Conservation (phyloP, 2,113 vertebrate genomes). For the Thunnus thynnus region DNA sequence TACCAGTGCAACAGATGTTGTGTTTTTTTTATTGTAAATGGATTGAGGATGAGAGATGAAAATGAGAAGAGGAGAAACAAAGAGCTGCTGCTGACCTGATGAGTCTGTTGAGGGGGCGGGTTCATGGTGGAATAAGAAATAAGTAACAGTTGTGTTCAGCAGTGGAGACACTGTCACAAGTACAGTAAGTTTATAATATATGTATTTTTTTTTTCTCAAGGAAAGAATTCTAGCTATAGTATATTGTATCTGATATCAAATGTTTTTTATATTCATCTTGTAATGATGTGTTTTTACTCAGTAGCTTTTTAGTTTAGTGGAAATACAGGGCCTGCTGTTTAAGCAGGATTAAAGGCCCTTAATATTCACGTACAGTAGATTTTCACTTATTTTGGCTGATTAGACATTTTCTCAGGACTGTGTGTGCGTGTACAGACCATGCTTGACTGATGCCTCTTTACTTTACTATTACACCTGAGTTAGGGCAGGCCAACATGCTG, state of each 20-base stretch:
- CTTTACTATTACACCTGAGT: too few relatives aligned
- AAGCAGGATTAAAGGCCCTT: neutral
- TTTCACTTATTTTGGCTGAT: too few relatives aligned
- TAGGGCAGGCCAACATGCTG: neutral
- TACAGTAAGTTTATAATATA: too few relatives aligned
- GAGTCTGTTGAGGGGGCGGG: neutral
- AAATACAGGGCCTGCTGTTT: neutral
- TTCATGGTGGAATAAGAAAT: neutral
- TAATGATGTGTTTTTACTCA: too few relatives aligned
- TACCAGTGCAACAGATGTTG: neutral
- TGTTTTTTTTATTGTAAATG: neutral
- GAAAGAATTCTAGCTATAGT: too few relatives aligned
- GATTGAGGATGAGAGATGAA: neutral
- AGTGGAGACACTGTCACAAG: neutral
- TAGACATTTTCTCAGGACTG: too few relatives aligned
- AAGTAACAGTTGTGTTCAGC: neutral
- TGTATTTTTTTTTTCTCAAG: too few relatives aligned
- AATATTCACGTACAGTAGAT: neutral
- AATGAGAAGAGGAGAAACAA: neutral
- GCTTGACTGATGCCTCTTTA: too few relatives aligned
- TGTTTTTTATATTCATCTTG: too few relatives aligned
- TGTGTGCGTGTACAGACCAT: too few relatives aligned
- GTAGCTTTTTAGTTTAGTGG: too few relatives aligned
- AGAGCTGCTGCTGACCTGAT: neutral
- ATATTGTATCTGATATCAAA: too few relatives aligned